Evolutionary conservation across 2,797 vertebrate genomes (phyloP), one percentile per base, ranked within the genome.

Genomic region (Leucoraja ocellata): DNA sequence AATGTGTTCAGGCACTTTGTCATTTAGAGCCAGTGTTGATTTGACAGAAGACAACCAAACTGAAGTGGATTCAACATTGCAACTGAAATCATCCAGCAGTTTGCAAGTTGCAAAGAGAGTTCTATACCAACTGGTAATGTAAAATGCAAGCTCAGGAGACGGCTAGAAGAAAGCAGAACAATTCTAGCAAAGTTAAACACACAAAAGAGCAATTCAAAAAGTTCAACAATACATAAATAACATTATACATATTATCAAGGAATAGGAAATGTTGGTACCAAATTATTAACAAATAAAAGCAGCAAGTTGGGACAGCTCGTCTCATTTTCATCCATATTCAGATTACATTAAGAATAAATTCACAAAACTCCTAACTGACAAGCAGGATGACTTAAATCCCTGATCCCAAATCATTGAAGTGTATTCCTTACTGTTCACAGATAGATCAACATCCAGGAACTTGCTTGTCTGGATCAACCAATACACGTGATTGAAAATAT

Each of bases 41-140:
- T 95, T 95, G 21, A 98, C 93, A 0, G 98, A 96, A 94, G 96
- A 95, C 63, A 99, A 95, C 98, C 98, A 99, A 84, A 96, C 96
- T 8, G 93, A 93, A 10, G 97, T 95, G 0, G 95, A 96, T 0
- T 93, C 94, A 0, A 96, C 94, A 73, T 96, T 94, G 0, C 94
- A 94, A n/a, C 95, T 95, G 94, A 97, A 93, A n/a, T 95, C 96
- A 4, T 95, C 94, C 63, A 98, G 94, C 0, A 97, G 93, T 90
- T 95, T 97, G 93, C 97, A 95, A 4, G 97, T 95, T 93, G 95
- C 95, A 80, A 95, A 96, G 93, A 99, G 93, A 91, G 97, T 96
- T 54, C 94, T 95, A 94, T 97, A 97, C 96, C 96, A 97, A 94
- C 95, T 94, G 39, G 94, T 96, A 93, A 98, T 95, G 74, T 98